Conservation (phyloP, 2,797 vertebrate species). For the Acanthiza pusilla region DNA sequence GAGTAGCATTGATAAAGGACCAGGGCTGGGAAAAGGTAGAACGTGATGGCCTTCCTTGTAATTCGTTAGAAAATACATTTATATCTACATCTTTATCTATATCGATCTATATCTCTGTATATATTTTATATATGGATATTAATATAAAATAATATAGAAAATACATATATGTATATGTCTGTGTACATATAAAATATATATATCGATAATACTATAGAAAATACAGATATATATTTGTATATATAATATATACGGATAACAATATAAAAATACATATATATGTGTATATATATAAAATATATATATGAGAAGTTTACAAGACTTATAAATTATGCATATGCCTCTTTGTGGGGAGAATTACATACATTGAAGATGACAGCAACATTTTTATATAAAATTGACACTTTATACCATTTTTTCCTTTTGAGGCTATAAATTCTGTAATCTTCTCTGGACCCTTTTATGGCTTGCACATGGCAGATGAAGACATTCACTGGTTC, state of each 20-base stretch:
- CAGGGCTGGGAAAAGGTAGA: constrained; percentile 54
- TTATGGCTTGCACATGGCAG: constrained; percentile 42
- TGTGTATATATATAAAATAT: neutral
- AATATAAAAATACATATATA: neutral
- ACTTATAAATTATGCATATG: neutral
- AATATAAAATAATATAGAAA: neutral
- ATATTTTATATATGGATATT: neutral
- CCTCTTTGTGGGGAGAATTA: neutral
- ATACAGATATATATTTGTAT: neutral
- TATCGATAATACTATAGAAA: neutral
- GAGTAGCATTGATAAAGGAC: constrained; percentile 76
- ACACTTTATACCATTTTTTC: constrained; percentile 18
- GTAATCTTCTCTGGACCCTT: neutral
- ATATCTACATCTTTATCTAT: neutral
- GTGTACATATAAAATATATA: too few species aligned
- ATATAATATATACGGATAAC: neutral
- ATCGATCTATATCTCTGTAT: neutral
- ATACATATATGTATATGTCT: neutral
- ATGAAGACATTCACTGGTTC: neutral
- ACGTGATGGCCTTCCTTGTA: constrained; percentile 40
- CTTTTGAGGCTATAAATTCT: constrained; percentile 53
- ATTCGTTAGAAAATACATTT: constrained; percentile 28
- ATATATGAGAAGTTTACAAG: neutral
- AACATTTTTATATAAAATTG: constrained; percentile 49
- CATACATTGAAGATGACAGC: neutral